phyloP scores from a whole-genome alignment of 2,888 invertebrate genomes.

The Allophyes oxyacanthae region DNA sequence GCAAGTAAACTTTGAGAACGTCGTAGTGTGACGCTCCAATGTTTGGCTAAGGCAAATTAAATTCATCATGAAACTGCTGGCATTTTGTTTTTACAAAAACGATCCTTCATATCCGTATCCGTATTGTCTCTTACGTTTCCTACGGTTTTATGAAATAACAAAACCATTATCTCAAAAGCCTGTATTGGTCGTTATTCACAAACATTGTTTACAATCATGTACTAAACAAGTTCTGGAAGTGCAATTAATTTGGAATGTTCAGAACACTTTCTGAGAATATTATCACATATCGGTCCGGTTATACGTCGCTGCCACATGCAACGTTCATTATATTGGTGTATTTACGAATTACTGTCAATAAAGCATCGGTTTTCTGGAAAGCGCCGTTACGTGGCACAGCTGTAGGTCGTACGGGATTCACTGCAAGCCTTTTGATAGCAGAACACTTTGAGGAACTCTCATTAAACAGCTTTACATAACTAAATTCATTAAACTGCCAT shows the following conservation, averaged over 20 bases:
- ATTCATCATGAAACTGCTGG: too few species aligned
- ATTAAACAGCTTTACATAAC: constrained; percentile 46
- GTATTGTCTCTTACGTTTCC: not conserved
- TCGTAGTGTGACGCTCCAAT: too few species aligned
- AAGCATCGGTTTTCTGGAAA: constrained; percentile 81
- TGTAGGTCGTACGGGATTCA: constrained; percentile 71
- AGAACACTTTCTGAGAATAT: constrained; percentile 61
- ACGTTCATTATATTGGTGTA: constrained; percentile 73
- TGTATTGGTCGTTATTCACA: constrained; percentile 27
- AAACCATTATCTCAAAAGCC: constrained; percentile 15
- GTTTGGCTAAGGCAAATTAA: too few species aligned
- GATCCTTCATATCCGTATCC: not conserved
- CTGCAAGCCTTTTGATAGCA: constrained; percentile 38
- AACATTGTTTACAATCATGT: constrained; percentile 37
- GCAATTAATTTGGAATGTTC: constrained; percentile 53
- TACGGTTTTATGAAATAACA: constrained; percentile 2
- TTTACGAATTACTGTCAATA: constrained; percentile 80
- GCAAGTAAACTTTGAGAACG: not conserved
- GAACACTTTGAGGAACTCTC: constrained; percentile 42
- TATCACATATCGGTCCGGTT: constrained; percentile 59
- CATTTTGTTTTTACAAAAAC: too few species aligned
- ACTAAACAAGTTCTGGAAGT: constrained; percentile 59
- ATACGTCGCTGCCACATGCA: constrained; percentile 69
- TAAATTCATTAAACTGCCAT: constrained; percentile 27
- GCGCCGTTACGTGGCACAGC: constrained; percentile 72